Evolutionary conservation across 2,888 invertebrate genomes (phyloP).

Genomic region (Urechis unicinctus): DNA sequence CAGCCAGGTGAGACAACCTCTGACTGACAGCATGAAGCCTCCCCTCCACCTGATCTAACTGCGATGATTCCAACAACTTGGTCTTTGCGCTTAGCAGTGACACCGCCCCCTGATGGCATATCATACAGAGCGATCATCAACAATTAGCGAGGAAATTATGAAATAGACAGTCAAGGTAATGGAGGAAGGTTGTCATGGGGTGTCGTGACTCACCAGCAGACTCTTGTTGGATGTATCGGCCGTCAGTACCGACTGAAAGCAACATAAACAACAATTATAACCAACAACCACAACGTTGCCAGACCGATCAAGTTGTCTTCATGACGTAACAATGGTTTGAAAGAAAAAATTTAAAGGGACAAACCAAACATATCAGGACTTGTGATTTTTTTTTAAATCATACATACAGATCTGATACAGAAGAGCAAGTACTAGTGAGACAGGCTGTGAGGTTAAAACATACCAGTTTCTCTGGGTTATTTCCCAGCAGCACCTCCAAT

Average conservation of each 20-base stretch:
- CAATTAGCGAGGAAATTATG: neutral
- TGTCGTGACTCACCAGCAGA: slow-evolving; percentile 44
- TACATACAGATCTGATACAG: too few species aligned
- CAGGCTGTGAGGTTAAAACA: slow-evolving; percentile 5
- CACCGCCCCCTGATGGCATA: slow-evolving; percentile 61
- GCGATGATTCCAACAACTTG: slow-evolving; percentile 71
- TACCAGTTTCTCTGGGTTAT: slow-evolving; percentile 69
- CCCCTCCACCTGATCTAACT: slow-evolving; percentile 78
- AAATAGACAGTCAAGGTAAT: neutral
- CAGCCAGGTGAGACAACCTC: slow-evolving; percentile 66
- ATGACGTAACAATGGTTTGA: neutral
- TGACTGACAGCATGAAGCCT: slow-evolving; percentile 68
- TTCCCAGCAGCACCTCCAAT: slow-evolving; percentile 76
- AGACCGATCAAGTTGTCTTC: too few species aligned
- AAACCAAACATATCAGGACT: neutral
- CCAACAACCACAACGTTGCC: too few species aligned
- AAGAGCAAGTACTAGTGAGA: too few species aligned
- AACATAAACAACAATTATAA: slow-evolving; percentile 4
- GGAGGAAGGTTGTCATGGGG: neutral
- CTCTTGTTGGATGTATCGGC: slow-evolving; percentile 48
- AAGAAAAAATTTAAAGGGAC: neutral
- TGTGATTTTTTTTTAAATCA: too few species aligned
- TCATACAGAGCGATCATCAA: slow-evolving; percentile 20
- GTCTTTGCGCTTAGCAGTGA: slow-evolving; percentile 73
- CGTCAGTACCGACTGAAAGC: slow-evolving; percentile 27